These are phyloP conservation scores for Chauna torquata DNA, from an alignment of 2,113 vertebrate genomes.

Conservation along the genomic window DNA sequence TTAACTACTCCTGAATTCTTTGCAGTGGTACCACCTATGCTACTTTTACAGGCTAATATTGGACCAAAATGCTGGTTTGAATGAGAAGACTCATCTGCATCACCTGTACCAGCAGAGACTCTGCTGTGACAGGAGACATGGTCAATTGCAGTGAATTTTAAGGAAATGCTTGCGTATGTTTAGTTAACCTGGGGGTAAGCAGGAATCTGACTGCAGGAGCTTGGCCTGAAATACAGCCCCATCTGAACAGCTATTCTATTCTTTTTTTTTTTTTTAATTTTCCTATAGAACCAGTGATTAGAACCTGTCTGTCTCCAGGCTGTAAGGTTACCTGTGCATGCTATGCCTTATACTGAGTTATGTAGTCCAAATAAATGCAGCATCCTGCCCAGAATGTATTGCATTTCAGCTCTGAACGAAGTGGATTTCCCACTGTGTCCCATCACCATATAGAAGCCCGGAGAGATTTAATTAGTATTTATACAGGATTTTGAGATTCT, in stretches of 20 bases:
- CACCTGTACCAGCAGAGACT: not conserved
- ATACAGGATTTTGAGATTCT: not conserved
- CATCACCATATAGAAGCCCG: not conserved
- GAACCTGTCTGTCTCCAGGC: not conserved
- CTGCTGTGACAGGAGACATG: not conserved
- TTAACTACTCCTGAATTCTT: not conserved
- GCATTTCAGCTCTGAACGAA: not conserved
- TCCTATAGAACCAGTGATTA: not conserved
- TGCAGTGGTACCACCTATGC: not conserved
- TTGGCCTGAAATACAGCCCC: not conserved
- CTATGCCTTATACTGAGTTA: not conserved
- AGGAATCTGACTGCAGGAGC: not conserved
- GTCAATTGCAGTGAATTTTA: not conserved
- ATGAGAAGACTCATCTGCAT: not conserved
- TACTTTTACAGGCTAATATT: not conserved
- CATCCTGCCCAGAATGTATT: not conserved
- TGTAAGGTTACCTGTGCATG: not conserved
- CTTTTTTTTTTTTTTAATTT: not conserved
- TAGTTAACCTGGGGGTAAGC: not conserved
- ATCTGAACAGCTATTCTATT: not conserved
- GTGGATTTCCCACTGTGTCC: not conserved
- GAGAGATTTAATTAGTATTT: slow-evolving; percentile 1
- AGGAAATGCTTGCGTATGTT: not conserved
- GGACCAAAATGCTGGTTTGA: not conserved
- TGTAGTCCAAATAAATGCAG: not conserved